These are phyloP conservation scores for Rhynchophorus ferrugineus DNA, from an alignment of 1,140 invertebrate genomes.

Conservation along the genomic window DNA sequence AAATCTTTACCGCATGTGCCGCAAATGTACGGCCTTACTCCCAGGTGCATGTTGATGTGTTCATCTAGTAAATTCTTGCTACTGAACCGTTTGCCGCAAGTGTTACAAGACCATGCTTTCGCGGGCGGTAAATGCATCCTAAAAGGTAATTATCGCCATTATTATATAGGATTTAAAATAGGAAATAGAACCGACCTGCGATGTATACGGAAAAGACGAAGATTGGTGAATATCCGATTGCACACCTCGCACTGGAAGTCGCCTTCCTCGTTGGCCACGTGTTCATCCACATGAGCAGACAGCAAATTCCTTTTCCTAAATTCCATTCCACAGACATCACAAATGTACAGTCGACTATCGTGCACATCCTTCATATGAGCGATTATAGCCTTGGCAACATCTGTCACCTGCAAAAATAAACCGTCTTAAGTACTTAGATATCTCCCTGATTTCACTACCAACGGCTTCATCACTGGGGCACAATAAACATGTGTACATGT, in stretches of 20 bases:
- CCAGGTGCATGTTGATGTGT: slow-evolving; percentile 64
- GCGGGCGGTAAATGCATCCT: slow-evolving; percentile 52
- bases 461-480: slow-evolving; percentile 45
- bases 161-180: no score
- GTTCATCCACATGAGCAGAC: slow-evolving; percentile 56
- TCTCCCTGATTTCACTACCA: slow-evolving; percentile 33
- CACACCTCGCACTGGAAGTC: slow-evolving; percentile 60
- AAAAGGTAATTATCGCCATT: slow-evolving; percentile 5
- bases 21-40: slow-evolving; percentile 59
- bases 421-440: slow-evolving; percentile 52
- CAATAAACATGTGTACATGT: slow-evolving; percentile 51
- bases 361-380: slow-evolving; percentile 54
- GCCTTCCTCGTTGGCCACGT: slow-evolving; percentile 50
- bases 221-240: slow-evolving; percentile 54
- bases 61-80: slow-evolving; percentile 60
- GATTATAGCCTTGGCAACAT: slow-evolving; percentile 52
- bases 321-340: slow-evolving; percentile 59
- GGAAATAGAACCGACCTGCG: slow-evolving; percentile 1
- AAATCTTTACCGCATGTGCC: slow-evolving; percentile 61
- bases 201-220: slow-evolving; percentile 54
- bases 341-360: slow-evolving; percentile 58
- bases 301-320: slow-evolving; percentile 56
- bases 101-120: slow-evolving; percentile 56
- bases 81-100: slow-evolving; percentile 58
- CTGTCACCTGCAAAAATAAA: slow-evolving; percentile 40